Conservation (phyloP, 1,140 invertebrate species). For the Druon quercuslanigerum region DNA sequence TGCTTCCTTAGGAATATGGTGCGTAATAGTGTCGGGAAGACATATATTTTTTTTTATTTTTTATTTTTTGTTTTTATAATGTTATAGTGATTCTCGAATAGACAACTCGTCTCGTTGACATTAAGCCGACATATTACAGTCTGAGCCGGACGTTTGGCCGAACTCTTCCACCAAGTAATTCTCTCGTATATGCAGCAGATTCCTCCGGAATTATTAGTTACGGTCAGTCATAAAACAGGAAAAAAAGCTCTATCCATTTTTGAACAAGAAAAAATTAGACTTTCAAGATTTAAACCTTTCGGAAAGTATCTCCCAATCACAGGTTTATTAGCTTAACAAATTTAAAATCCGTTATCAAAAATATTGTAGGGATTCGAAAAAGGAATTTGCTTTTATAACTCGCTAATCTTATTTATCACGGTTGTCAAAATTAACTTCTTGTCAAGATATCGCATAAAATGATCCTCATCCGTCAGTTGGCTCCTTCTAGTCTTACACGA, state of each 20-base stretch:
- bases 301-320: too few species aligned
- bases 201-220: constrained; percentile 15
- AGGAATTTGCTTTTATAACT: not conserved
- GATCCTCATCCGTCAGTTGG: not conserved
- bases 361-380: not conserved
- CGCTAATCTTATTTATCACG: not conserved
- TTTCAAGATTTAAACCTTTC: not conserved
- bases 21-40: not conserved
- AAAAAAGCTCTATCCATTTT: not conserved
- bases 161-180: constrained; percentile 9
- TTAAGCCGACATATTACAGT: constrained; percentile 28
- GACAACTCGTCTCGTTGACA: constrained; percentile 17
- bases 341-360: too few species aligned
- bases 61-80: not conserved
- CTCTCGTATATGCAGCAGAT: constrained; percentile 6
- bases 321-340: too few species aligned
- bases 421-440: not conserved
- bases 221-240: not conserved
- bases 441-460: not conserved
- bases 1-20: too few species aligned
- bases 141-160: constrained; percentile 16
- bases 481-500: constrained; percentile 12
- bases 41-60: not conserved
- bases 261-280: constrained; percentile 6
- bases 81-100: constrained; percentile 6